These are phyloP conservation scores for Myripristis jacobus DNA, from an alignment of 2,797 vertebrate genomes.

Conservation along the genomic window DNA sequence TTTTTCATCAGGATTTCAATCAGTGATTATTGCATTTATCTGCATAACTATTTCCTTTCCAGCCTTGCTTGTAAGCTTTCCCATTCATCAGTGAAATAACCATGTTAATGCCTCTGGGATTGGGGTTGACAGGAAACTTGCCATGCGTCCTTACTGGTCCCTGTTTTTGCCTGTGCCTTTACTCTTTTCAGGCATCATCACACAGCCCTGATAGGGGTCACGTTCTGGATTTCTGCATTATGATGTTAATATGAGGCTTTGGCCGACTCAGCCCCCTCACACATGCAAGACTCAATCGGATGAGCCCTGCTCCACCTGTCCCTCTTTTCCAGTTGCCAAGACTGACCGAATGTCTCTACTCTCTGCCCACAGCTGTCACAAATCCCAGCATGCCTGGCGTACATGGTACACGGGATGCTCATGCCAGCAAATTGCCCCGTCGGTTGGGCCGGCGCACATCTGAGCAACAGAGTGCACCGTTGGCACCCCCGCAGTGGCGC, in stretches of 20 bases:
- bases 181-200: conserved; percentile 61
- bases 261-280: conserved; percentile 51
- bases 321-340: conserved; percentile 71
- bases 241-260: conserved; percentile 65
- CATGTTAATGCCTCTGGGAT: not conserved
- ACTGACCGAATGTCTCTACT: conserved; percentile 65
- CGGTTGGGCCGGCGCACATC: conserved; percentile 34
- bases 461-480: conserved; percentile 28
- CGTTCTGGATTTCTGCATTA: conserved; percentile 63
- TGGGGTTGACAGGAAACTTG: not conserved
- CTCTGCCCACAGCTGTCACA: conserved; percentile 77
- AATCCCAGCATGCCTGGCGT: conserved; percentile 68
- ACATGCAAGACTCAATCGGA: conserved; percentile 63
- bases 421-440: conserved; percentile 51
- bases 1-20: not conserved
- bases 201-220: conserved; percentile 47
- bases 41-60: not conserved
- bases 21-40: not conserved
- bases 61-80: not conserved
- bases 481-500: conserved; percentile 40
- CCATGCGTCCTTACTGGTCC: conserved; percentile 3
- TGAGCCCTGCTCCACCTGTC: conserved; percentile 76
- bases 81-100: conserved; percentile 9
- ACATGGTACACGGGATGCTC: conserved; percentile 37
- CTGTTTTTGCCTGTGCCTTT: conserved; percentile 31